A percentile compares a stretch with the other conserved stretches of the same genome.
phyloP scores from a whole-genome alignment of 37 sponge, comb jelly and placozoan species.

The Halichondria panicea region DNA sequence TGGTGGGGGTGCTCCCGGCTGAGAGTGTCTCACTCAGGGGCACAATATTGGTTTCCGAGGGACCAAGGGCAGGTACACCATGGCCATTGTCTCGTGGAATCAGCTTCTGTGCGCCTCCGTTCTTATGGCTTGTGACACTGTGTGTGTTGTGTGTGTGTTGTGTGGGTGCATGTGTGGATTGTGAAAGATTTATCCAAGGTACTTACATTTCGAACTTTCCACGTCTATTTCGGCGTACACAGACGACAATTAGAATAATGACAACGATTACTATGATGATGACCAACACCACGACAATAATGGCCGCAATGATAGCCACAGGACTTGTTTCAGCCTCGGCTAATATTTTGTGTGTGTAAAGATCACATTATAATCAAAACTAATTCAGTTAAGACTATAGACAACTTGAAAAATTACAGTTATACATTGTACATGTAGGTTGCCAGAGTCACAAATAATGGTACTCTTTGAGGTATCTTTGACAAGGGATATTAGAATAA shows the following conservation, averaged over 20 bases:
- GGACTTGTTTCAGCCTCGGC: neutral
- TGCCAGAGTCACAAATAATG: too few relatives aligned
- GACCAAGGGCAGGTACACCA: neutral
- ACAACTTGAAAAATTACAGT: too few relatives aligned
- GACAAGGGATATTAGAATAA: too few relatives aligned
- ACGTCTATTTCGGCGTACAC: neutral
- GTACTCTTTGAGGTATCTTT: too few relatives aligned
- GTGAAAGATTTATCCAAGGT: too few relatives aligned
- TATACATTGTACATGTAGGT: too few relatives aligned
- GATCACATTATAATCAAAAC: too few relatives aligned
- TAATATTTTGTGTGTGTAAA: too few relatives aligned
- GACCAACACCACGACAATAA: neutral
- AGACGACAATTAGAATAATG: slow-evolving; percentile 1
- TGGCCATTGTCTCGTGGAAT: neutral
- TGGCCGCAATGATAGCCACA: neutral
- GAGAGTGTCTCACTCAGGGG: slow-evolving; percentile 9
- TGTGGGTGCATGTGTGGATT: too few relatives aligned
- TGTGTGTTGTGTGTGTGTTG: neutral
- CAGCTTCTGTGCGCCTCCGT: neutral
- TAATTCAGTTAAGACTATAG: too few relatives aligned
- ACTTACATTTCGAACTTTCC: slow-evolving; percentile 14
- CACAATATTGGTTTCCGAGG: slow-evolving; percentile 14
- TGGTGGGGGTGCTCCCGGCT: neutral
- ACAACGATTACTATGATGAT: slow-evolving; percentile 8
- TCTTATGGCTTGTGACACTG: neutral